These are phyloP conservation scores for Equus przewalskii DNA, from an alignment of 2,113 vertebrate genomes.

Conservation along the genomic window DNA sequence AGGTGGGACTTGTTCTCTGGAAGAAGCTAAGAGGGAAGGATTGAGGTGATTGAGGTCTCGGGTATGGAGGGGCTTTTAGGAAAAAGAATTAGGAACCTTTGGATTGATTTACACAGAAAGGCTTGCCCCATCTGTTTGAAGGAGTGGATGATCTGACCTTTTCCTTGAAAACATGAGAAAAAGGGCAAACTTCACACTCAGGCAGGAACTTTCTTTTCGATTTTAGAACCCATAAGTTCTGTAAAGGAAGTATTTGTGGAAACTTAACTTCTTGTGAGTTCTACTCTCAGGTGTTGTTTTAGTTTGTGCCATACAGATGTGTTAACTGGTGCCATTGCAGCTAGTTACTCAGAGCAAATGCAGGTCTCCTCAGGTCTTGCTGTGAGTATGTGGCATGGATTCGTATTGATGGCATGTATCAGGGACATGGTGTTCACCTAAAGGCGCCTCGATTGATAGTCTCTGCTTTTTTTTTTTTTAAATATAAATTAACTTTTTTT, in stretches of 20 bases:
- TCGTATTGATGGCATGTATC: background rate
- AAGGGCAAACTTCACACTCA: background rate
- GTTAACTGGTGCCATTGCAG: background rate
- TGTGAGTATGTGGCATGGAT: background rate
- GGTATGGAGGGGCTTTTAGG: background rate
- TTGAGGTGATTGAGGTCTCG: background rate
- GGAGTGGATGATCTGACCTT: background rate
- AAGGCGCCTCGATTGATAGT: background rate
- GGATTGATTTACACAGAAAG: background rate
- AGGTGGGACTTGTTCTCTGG: background rate
- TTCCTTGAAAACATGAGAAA: background rate
- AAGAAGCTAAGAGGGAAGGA: background rate
- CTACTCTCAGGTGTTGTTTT: background rate
- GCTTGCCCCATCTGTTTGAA: background rate
- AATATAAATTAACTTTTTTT: no score
- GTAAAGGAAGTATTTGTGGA: background rate
- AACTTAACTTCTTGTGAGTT: background rate
- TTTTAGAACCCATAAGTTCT: constrained; percentile 36
- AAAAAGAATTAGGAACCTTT: background rate
- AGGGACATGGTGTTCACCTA: background rate
- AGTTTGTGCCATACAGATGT: background rate
- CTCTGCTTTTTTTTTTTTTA: background rate
- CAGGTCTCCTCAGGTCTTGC: background rate
- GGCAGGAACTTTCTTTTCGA: background rate
- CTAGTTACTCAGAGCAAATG: no score